Base-by-base conservation (phyloP, 2,113 vertebrate species). In the Garra rufa region DNA sequence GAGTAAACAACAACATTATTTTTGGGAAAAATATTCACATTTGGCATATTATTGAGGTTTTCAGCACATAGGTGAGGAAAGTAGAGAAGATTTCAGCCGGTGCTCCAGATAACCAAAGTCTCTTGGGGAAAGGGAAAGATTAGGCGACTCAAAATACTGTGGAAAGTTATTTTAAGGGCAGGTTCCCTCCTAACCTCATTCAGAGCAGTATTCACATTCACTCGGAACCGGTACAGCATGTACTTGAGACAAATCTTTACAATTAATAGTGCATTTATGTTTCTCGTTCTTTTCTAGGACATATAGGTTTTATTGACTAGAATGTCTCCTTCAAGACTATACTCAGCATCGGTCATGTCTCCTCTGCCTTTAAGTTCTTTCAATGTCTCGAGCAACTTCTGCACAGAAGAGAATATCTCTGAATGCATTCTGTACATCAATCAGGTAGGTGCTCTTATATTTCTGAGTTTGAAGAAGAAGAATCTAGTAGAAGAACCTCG, bases 361-460 rank as follows among this genome's bases (percentile, higher is more conserved):
- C 92, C 94, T 89, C 91, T 94, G 90, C 94, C 94, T 92, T 91
- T 93, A 83, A 95, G 88, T 71, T 89, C 91, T 85, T 93, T 93
- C 67, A 93, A 82, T 87, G 91, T 93, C 92, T 92, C 92, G 78
- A 92, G 94, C 92, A 93, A 93, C 92, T 98, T 99, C 88, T 99
- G 98, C 94, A 97, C 95, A 84, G 96, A 97, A 90, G 94, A 96
- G 63, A 99, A 99, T 88, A 92, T 98, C 85, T 95, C 96, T 70
- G 96, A 98, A 89, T 97, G 97, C 89, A 90, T 97, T 77, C 94
- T 94, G 0, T 97, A 97, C 93, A 95, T 99, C 89, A 94, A 93
- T 88, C 95, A 96, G 96, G 98, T 98, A 91, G 24, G 90, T 86
- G 44, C 46, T 6, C 2, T 14, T 38, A 28, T 79, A 6, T 43